phyloP scores from a whole-genome alignment of 53 echinoderm and acorn worm species.

The Holothuria scabra region DNA sequence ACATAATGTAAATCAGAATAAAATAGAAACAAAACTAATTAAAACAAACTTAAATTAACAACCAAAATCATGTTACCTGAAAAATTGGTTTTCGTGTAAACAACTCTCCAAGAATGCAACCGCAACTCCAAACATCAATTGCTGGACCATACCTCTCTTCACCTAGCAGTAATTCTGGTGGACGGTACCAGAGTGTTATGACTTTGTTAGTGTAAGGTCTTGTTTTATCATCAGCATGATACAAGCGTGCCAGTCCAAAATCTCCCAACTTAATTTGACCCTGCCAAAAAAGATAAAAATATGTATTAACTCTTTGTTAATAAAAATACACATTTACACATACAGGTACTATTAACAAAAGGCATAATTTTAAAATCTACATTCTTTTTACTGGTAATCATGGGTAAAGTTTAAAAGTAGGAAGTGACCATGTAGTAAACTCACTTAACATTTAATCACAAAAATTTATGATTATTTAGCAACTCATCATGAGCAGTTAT shows the following conservation, averaged over 20 bases:
- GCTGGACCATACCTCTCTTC: conserved; percentile 97
- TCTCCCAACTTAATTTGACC: conserved; percentile 95
- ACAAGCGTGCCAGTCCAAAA: conserved; percentile 90
- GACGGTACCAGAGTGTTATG: conserved; percentile 99
- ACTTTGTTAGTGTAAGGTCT: conserved; percentile 99
- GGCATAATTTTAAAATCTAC: no score
- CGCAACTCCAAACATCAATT: conserved; percentile 96
- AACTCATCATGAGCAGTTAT: no score
- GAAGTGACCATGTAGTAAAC: no score
- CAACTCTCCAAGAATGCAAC: conserved; percentile 96
- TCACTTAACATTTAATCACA: no score
- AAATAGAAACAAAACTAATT: no score
- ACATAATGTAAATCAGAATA: no score
- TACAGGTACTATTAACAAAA: no score
- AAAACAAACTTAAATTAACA: no score
- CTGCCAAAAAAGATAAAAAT: conserved; percentile 42
- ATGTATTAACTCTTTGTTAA: neutral
- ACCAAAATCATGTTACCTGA: conserved; percentile 43
- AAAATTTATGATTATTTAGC: no score
- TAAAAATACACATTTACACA: no score
- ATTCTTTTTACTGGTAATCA: no score
- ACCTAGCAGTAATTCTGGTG: conserved; percentile 89
- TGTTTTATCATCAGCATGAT: conserved; percentile 96
- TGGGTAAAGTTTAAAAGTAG: no score
- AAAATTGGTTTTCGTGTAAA: conserved; percentile 96